phyloP scores from a whole-genome alignment of 2,113 vertebrate species.

The Lepus timidus region DNA sequence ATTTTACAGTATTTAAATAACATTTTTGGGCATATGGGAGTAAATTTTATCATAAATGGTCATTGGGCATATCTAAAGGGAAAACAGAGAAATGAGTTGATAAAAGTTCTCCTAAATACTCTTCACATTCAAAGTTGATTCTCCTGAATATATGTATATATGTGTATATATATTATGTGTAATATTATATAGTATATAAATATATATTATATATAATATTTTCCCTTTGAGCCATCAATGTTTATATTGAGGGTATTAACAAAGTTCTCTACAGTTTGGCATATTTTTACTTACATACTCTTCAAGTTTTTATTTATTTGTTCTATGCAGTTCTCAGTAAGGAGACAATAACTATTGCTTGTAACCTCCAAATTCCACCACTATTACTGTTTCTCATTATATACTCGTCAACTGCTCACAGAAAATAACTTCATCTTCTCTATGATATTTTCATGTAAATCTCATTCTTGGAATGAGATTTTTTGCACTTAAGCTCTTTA shows the following conservation, averaged over 20 bases:
- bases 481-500: slow-evolving; percentile 39
- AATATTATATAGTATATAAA: too few relatives aligned
- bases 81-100: background rate
- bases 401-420: background rate
- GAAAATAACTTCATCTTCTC: background rate
- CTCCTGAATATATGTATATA: background rate
- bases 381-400: background rate
- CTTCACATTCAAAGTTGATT: background rate
- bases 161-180: too few relatives aligned
- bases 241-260: background rate
- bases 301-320: background rate
- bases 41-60: background rate
- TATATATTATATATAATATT: too few relatives aligned
- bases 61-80: background rate
- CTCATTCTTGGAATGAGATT: background rate
- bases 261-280: background rate
- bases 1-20: slow-evolving; percentile 7
- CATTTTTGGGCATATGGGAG: background rate
- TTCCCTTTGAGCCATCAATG: background rate
- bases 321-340: background rate
- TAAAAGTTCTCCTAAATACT: background rate
- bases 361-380: background rate
- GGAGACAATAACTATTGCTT: background rate
- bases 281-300: background rate
- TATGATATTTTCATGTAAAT: background rate